phyloP scores from a whole-genome alignment of 2,888 invertebrate species.

The Lypha dubia region DNA sequence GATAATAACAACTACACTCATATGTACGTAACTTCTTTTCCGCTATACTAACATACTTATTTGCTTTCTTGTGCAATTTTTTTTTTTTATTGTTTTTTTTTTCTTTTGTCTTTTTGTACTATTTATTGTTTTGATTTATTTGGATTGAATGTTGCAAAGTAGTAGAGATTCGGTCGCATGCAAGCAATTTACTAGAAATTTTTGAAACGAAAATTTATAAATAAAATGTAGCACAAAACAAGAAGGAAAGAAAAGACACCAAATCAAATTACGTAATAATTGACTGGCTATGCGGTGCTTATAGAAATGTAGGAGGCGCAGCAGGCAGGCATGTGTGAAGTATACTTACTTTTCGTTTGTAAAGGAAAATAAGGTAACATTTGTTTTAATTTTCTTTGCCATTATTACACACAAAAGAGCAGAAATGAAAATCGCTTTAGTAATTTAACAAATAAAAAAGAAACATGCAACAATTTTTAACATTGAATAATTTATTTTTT shows the following conservation, averaged over 20 bases:
- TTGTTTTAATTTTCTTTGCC: slow-evolving; percentile 59
- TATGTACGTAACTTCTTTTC: slow-evolving; percentile 58
- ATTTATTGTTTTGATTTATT: slow-evolving; percentile 35
- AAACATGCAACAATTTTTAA: slow-evolving; percentile 63
- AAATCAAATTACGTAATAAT: slow-evolving; percentile 67
- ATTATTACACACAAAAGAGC: slow-evolving; percentile 61
- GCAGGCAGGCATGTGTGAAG: slow-evolving; percentile 59
- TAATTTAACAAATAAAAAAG: slow-evolving; percentile 54
- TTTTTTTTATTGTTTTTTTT: too few relatives aligned
- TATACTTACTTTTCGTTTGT: slow-evolving; percentile 63
- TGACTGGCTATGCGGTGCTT: slow-evolving; percentile 51
- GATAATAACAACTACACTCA: slow-evolving; percentile 20
- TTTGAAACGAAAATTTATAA: slow-evolving; percentile 65
- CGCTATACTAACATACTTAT: slow-evolving; percentile 52
- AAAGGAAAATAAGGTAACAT: slow-evolving; percentile 49
- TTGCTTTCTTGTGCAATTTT: slow-evolving; percentile 36
- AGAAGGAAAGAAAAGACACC: slow-evolving; percentile 58
- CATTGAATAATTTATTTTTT: slow-evolving; percentile 58
- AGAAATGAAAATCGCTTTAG: slow-evolving; percentile 62
- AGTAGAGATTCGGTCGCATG: slow-evolving; percentile 63
- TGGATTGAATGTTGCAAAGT: slow-evolving; percentile 45
- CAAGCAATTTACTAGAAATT: slow-evolving; percentile 69
- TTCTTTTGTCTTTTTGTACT: slow-evolving; percentile 36
- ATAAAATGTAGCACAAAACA: slow-evolving; percentile 70
- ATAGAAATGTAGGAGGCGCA: slow-evolving; percentile 60